Percentiles rank a stretch among this genome's conserved stretches.
These are phyloP conservation scores for Crotalus helleri DNA, from an alignment of 2,113 vertebrate species.

Conservation along the genomic window DNA sequence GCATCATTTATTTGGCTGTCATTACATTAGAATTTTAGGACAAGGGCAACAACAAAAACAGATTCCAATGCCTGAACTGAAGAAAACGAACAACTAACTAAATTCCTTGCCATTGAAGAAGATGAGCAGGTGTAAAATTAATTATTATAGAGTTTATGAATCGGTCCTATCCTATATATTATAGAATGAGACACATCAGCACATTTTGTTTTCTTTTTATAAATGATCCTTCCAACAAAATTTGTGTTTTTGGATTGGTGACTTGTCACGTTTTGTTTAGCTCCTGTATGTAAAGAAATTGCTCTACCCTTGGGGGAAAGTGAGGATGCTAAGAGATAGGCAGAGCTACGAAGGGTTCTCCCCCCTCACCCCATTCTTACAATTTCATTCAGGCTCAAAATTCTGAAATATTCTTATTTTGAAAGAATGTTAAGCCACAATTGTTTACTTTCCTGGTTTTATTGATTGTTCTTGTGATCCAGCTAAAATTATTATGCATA, in stretches of 20 bases:
- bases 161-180: background rate
- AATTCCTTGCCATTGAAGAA: background rate
- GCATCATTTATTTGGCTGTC: background rate
- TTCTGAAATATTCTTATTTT: background rate
- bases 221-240: background rate
- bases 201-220: background rate
- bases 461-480: background rate
- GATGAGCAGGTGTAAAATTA: background rate
- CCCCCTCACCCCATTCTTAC: background rate
- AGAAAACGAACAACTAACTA: background rate
- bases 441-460: background rate
- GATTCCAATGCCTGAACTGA: background rate
- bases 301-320: background rate
- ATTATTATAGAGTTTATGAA: background rate
- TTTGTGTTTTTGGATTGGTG: background rate
- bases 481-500: background rate
- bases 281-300: background rate
- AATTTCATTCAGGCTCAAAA: too few species aligned
- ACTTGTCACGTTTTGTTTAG: conserved; percentile 4
- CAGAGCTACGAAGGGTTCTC: background rate
- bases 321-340: too few species aligned
- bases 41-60: background rate
- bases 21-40: background rate
- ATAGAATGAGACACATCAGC: too few species aligned
- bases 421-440: background rate